These are phyloP conservation scores for Spodoptera littoralis DNA, from an alignment of 2,888 invertebrate genomes.

Conservation along the genomic window DNA sequence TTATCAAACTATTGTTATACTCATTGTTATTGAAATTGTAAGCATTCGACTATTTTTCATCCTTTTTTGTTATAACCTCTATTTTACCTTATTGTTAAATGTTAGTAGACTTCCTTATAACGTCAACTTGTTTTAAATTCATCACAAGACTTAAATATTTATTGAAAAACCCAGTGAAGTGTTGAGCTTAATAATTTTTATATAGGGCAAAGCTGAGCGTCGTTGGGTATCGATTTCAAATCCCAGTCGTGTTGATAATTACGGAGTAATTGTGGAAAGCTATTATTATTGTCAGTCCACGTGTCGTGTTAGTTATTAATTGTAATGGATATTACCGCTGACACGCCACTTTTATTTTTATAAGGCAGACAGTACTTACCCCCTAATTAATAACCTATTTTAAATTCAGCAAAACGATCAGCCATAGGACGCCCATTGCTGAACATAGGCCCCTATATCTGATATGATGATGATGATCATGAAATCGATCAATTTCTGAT, in stretches of 20 bases:
- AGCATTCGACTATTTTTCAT: constrained; percentile 1
- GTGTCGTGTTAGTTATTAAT: constrained; percentile 36
- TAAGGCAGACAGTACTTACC: too few relatives aligned
- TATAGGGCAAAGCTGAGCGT: constrained; percentile 56
- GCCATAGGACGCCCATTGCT: too few relatives aligned
- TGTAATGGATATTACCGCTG: constrained; percentile 10
- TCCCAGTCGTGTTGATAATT: constrained; percentile 24
- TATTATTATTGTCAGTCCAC: constrained; percentile 18
- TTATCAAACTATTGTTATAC: constrained; percentile 11
- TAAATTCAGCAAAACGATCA: too few relatives aligned
- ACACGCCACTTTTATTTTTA: neutral
- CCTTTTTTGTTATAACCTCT: neutral
- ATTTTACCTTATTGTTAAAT: constrained; percentile 1
- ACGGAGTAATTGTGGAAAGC: constrained; percentile 12
- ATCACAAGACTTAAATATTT: constrained; percentile 68
- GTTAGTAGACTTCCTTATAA: constrained; percentile 46
- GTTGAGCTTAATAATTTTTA: constrained; percentile 60
- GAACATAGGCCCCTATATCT: too few relatives aligned
- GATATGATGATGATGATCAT: too few relatives aligned
- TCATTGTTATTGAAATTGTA: constrained; percentile 8
- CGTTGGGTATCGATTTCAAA: constrained; percentile 18
- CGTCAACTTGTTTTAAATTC: constrained; percentile 53
- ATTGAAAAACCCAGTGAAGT: constrained; percentile 72
- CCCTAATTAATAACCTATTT: too few relatives aligned
- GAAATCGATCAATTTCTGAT: too few relatives aligned